phyloP scores from a whole-genome alignment of 2,113 vertebrate species.

The cat (Felis catus) region F.catus_Fca126_mat1.0 CM031417.1:139186001-139186500 shows the following conservation, averaged over 20 bases:
- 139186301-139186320: neutral
- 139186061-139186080: neutral
- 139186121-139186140: neutral
- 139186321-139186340: neutral
- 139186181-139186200: no score
- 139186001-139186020: neutral
- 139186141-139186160: neutral
- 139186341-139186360: neutral
- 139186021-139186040: neutral
- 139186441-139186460: no score
- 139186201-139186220: neutral
- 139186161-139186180: neutral
- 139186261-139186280: neutral
- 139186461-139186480: no score
- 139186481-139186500: no score
- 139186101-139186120: neutral
- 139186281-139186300: neutral
- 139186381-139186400: no score
- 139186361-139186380: neutral
- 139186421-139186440: no score
- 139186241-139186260: neutral
- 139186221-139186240: neutral
- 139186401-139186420: no score
- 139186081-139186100: neutral
- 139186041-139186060: neutral